These are phyloP conservation scores for Hyles lineata DNA, from an alignment of 2,888 invertebrate species.

Conservation along the genomic window DNA sequence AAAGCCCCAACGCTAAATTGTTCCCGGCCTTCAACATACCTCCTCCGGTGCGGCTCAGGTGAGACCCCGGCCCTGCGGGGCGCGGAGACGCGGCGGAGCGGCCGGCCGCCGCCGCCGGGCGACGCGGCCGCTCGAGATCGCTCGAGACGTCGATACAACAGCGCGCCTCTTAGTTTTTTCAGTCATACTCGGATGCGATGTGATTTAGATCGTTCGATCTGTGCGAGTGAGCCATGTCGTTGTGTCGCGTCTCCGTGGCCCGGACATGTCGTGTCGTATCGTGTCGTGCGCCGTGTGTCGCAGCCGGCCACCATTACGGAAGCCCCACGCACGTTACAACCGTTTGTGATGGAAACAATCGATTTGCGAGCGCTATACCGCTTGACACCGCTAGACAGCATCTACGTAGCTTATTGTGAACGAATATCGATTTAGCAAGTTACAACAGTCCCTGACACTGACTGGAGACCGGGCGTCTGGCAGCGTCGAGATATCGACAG, in stretches of 20 bases:
- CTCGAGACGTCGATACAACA: constrained; percentile 31
- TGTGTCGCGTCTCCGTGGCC: constrained; percentile 19
- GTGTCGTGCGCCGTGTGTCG: constrained; percentile 12
- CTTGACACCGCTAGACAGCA: constrained; percentile 15
- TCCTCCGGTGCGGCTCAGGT: constrained; percentile 87
- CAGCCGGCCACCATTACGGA: constrained; percentile 22
- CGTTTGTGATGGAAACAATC: constrained; percentile 28
- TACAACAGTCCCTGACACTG: constrained; percentile 25
- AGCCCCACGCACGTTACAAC: constrained; percentile 27
- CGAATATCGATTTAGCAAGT: constrained; percentile 22
- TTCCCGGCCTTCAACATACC: constrained; percentile 89
- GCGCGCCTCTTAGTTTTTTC: constrained; percentile 23
- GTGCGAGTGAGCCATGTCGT: constrained; percentile 25
- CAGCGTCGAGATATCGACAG: constrained; percentile 14
- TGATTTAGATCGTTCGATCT: constrained; percentile 24
- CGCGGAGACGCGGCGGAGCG: constrained; percentile 30
- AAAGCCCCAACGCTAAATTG: constrained; percentile 89
- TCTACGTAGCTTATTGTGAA: constrained; percentile 19
- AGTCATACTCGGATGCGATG: constrained; percentile 21
- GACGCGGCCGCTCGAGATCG: constrained; percentile 26
- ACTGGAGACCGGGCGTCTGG: constrained; percentile 21
- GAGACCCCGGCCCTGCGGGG: constrained; percentile 52
- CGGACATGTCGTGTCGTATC: constrained; percentile 20
- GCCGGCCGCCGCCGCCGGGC: constrained; percentile 32
- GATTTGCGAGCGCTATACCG: constrained; percentile 23